Conservation (phyloP, 2,797 vertebrate species). For the Anniella stebbinsi region DNA sequence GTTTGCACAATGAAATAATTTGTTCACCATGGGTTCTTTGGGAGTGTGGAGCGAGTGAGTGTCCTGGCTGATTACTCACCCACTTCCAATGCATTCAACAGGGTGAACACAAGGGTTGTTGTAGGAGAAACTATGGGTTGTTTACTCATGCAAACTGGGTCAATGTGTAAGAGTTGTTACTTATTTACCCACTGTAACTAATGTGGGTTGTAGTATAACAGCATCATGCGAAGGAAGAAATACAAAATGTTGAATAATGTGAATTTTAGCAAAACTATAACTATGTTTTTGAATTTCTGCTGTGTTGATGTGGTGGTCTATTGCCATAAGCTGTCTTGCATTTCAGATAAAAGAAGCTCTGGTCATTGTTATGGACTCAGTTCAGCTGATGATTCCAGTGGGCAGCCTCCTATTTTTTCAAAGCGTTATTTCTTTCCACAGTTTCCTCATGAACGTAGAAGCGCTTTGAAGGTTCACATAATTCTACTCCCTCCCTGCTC, state of each 20-base stretch:
- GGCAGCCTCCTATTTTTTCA: background rate
- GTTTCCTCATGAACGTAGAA: background rate
- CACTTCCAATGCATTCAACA: too few relatives aligned
- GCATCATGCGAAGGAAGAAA: conserved; percentile 64
- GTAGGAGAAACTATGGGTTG: too few relatives aligned
- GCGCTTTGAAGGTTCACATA: background rate
- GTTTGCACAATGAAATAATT: too few relatives aligned
- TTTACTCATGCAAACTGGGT: too few relatives aligned
- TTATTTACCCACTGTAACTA: conserved; percentile 49
- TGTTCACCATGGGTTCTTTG: too few relatives aligned
- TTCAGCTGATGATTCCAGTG: background rate
- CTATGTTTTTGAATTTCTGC: conserved; percentile 39
- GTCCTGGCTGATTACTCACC: too few relatives aligned
- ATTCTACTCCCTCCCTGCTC: background rate
- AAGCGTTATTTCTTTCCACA: too few relatives aligned
- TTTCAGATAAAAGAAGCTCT: background rate
- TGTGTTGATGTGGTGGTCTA: background rate
- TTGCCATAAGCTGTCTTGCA: conserved; percentile 43
- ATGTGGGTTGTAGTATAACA: conserved; percentile 43
- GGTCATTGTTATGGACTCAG: background rate
- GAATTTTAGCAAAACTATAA: conserved; percentile 59
- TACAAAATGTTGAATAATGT: conserved; percentile 61
- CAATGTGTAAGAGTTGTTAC: conserved; percentile 56
- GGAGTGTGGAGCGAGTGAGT: too few relatives aligned
- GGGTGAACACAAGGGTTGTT: too few relatives aligned